Percentiles rank a stretch among this genome's conserved stretches.
phyloP scores from a whole-genome alignment of 2,888 invertebrate species.

The Arrhopalites spinosus region DNA sequence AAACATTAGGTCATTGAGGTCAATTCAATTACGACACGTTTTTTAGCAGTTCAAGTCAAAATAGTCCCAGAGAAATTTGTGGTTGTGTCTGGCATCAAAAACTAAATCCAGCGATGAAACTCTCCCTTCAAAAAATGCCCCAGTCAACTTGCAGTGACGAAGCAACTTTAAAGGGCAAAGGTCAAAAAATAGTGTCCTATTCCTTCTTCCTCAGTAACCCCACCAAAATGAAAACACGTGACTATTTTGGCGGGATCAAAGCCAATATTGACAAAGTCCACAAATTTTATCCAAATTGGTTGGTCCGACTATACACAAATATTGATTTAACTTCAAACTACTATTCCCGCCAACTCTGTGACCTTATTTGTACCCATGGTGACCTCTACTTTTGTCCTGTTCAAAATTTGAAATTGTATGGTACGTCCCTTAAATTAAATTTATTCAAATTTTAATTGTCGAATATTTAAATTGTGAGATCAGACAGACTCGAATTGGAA shows the following conservation, averaged over 20 bases:
- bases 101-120: no score
- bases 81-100: no score
- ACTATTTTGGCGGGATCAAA: not conserved
- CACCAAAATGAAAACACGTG: no score
- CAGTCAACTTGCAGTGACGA: no score
- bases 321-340: not conserved
- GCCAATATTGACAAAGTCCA: not conserved
- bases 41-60: no score
- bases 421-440: not conserved
- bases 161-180: no score
- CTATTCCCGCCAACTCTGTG: not conserved
- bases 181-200: no score
- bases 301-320: not conserved
- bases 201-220: no score
- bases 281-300: constrained; percentile 5
- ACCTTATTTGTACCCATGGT: not conserved
- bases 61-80: no score
- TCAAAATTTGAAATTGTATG: not conserved
- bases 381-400: not conserved
- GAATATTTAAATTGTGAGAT: not conserved
- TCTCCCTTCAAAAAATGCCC: no score
- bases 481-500: not conserved
- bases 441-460: not conserved
- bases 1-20: no score
- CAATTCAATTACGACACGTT: no score